Evolutionary conservation across 2,888 invertebrate genomes (phyloP).

Genomic region (Tipula lateralis): DNA sequence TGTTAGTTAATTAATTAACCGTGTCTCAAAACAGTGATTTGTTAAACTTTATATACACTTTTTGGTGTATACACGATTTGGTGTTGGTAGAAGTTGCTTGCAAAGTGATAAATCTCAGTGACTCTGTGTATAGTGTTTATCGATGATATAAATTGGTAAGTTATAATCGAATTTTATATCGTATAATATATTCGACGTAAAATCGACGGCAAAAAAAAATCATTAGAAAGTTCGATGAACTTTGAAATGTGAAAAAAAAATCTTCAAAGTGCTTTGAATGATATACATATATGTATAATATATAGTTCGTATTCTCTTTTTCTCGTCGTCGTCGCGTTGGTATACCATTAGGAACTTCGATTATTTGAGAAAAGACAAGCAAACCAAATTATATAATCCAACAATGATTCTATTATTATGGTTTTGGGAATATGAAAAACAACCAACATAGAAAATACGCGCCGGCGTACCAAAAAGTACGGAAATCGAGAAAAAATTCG

Average conservation of each 20-base stretch:
- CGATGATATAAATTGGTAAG: background rate
- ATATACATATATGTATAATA: no score
- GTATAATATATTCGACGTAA: background rate
- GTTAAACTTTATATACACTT: background rate
- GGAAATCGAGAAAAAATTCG: background rate
- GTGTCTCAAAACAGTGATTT: background rate
- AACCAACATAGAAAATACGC: background rate
- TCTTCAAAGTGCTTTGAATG: background rate
- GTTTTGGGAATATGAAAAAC: background rate
- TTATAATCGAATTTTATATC: background rate
- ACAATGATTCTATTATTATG: background rate
- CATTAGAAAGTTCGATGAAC: background rate
- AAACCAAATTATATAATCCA: background rate
- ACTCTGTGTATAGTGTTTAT: background rate
- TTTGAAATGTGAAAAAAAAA: no score
- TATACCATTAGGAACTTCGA: background rate
- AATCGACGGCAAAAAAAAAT: background rate
- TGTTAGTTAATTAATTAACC: background rate
- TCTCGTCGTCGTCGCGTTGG: background rate
- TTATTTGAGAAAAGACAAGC: background rate
- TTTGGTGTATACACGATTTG: background rate
- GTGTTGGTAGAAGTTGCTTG: background rate
- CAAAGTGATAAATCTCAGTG: background rate
- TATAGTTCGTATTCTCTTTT: background rate
- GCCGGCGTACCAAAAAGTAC: background rate